Evolutionary conservation across 1,140 invertebrate species (phyloP).

Genomic region (Ostrea edulis): DNA sequence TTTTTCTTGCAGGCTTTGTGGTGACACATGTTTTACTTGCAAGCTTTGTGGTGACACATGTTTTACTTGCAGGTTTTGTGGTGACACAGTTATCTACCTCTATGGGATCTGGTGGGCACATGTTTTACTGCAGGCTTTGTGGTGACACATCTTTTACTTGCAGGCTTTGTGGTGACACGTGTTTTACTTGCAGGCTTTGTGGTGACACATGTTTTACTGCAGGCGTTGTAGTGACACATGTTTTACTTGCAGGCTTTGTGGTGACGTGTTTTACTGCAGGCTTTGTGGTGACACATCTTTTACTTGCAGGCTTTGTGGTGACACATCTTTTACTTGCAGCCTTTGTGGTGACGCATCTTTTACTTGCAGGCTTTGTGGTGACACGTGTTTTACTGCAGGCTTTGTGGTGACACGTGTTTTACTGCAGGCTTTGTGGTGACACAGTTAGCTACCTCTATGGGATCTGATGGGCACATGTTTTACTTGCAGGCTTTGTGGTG

Average conservation of each 20-base stretch:
- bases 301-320: conserved; percentile 83
- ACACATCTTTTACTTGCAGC: no score
- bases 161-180: no score
- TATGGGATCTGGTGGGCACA: no score
- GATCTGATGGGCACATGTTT: conserved; percentile 70
- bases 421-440: conserved; percentile 84
- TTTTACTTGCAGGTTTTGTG: no score
- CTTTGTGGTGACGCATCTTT: no score
- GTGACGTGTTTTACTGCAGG: conserved; percentile 80
- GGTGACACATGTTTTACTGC: no score
- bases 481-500: conserved; percentile 83
- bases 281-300: conserved; percentile 83
- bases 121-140: conserved; percentile 83
- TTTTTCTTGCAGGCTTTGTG: no score
- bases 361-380: conserved; percentile 83
- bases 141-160: conserved; percentile 81
- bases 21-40: conserved; percentile 46
- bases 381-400: conserved; percentile 73
- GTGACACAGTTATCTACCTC: no score
- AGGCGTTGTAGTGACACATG: no score
- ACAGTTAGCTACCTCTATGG: conserved; percentile 83
- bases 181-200: conserved; percentile 82
- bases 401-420: no score
- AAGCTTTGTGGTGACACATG: conserved; percentile 84
- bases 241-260: conserved; percentile 82